phyloP scores from a whole-genome alignment of 2,888 invertebrate species.

The Luperina nickerlii region DNA sequence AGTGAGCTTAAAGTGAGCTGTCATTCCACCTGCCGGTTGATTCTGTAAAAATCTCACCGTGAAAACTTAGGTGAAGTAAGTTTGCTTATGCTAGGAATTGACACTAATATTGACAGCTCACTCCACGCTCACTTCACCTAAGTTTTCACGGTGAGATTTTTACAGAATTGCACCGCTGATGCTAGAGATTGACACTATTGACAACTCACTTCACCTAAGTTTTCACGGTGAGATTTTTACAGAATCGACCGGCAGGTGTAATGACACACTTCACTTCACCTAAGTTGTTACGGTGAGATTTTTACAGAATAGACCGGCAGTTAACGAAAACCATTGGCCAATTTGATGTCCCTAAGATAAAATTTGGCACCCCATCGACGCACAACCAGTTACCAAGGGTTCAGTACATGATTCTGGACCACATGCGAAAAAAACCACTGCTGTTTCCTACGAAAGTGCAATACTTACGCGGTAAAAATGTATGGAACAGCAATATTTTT shows the following conservation, averaged over 20 bases:
- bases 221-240: too few species aligned
- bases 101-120: too few species aligned
- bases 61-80: too few species aligned
- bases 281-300: neutral
- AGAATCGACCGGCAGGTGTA: too few species aligned
- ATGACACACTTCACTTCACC: neutral
- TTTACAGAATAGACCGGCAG: neutral
- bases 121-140: too few species aligned
- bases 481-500: neutral
- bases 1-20: too few species aligned
- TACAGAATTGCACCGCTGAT: too few species aligned
- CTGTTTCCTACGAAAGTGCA: neutral
- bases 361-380: too few species aligned
- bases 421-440: neutral
- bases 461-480: neutral
- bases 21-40: neutral
- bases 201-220: too few species aligned
- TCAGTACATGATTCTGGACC: neutral
- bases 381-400: neutral
- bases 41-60: neutral
- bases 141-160: too few species aligned
- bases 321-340: neutral
- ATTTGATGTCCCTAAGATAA: neutral
- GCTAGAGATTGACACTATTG: too few species aligned
- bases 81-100: too few species aligned